phyloP scores from a whole-genome alignment of 1,140 invertebrate species.

The Goniozus legneri region DNA sequence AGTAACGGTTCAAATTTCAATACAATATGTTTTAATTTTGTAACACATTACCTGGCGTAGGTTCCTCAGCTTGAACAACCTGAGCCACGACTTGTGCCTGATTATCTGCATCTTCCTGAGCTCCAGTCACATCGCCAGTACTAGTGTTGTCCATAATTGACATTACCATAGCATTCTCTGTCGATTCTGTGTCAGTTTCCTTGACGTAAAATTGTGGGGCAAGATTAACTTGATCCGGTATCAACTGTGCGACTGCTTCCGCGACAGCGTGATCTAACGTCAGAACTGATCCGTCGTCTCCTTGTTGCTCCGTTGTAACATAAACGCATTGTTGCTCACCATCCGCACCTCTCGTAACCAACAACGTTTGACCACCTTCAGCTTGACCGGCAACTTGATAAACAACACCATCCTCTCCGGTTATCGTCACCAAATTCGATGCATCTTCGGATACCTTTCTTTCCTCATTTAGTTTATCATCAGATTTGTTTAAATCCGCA shows the following conservation, averaged over 20 bases:
- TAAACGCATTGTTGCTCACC: constrained; percentile 70
- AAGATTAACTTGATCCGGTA: constrained; percentile 49
- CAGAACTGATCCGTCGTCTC: constrained; percentile 61
- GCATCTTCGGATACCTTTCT: constrained; percentile 33
- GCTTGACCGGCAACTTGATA: constrained; percentile 72
- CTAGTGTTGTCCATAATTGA: constrained; percentile 47
- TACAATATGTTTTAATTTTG: no score
- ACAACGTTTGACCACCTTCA: constrained; percentile 69
- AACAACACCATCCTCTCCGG: constrained; percentile 55
- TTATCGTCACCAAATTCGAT: constrained; percentile 53
- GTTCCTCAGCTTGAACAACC: constrained; percentile 75
- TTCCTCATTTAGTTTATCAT: constrained; percentile 32
- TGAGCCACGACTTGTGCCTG: constrained; percentile 75
- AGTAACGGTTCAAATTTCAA: no score
- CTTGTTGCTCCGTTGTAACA: constrained; percentile 63
- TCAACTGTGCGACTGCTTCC: constrained; percentile 56
- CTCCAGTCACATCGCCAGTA: constrained; percentile 24
- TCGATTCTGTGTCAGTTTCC: constrained; percentile 48
- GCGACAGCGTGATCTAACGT: constrained; percentile 63
- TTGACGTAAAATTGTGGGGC: constrained; percentile 58
- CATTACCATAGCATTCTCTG: constrained; percentile 52
- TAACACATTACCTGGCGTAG: constrained; percentile 73
- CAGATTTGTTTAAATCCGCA: constrained; percentile 18
- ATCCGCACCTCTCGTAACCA: constrained; percentile 66
- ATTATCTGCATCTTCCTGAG: constrained; percentile 49